Conservation (phyloP, 1,140 invertebrate species). For the Drosophila auraria region DNA sequence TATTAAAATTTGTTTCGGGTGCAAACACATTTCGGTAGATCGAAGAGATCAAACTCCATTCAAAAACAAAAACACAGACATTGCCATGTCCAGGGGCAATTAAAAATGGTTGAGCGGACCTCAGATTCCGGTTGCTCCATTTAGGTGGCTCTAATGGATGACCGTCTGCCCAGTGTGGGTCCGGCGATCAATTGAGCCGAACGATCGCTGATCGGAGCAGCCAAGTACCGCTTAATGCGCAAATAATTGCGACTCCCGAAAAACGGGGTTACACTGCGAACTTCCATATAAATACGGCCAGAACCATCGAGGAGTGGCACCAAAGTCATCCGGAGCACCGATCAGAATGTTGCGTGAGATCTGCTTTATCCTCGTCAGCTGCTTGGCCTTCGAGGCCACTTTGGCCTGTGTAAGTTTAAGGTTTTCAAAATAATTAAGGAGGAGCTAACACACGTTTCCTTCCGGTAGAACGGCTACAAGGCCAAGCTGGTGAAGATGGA, state of each 20-base stretch:
- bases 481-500: constrained; percentile 78
- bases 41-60: constrained; percentile 29
- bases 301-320: not conserved
- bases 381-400: constrained; percentile 48
- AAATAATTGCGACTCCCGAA: constrained; percentile 64
- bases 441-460: not conserved
- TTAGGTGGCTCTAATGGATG: constrained; percentile 51
- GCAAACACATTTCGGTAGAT: constrained; percentile 32
- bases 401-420: constrained; percentile 73
- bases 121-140: constrained; percentile 14
- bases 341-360: constrained; percentile 55
- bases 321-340: constrained; percentile 14
- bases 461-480: constrained; percentile 77
- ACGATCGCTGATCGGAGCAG: constrained; percentile 69
- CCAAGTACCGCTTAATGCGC: constrained; percentile 67
- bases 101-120: constrained; percentile 38
- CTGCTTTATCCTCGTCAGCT: constrained; percentile 49
- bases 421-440: not conserved
- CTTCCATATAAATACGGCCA: constrained; percentile 58
- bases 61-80: constrained; percentile 16
- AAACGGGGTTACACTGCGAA: constrained; percentile 21
- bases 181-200: constrained; percentile 76
- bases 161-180: constrained; percentile 27
- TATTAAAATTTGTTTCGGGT: constrained; percentile 18
- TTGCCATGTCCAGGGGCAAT: constrained; percentile 40